These are phyloP conservation scores for Dicrurus megarhynchus DNA, from an alignment of 2,113 vertebrate species.

Conservation along the genomic window DNA sequence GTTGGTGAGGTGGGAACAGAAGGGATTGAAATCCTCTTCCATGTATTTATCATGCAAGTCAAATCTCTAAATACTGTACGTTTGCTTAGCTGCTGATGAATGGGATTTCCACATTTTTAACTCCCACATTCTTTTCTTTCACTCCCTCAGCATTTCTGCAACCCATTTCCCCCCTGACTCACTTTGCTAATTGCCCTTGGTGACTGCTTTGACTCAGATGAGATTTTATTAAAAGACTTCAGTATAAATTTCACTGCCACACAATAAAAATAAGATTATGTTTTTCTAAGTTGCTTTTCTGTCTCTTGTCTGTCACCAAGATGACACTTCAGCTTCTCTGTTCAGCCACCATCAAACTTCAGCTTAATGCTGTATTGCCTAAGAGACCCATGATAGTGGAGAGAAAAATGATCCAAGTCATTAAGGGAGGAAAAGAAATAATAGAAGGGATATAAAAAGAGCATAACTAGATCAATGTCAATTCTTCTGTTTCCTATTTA, in stretches of 20 bases:
- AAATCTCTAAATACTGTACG: not conserved
- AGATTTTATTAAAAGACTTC: not conserved
- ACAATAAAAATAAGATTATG: not conserved
- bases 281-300: not conserved
- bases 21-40: not conserved
- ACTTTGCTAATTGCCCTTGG: not conserved
- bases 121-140: not conserved
- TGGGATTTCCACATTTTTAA: not conserved
- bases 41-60: not conserved
- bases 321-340: not conserved
- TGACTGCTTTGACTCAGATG: not conserved
- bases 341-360: not conserved
- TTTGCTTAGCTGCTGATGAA: not conserved
- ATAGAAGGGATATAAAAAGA: not conserved
- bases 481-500: not conserved
- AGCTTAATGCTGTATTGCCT: not conserved
- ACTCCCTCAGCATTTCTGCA: not conserved
- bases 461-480: not conserved
- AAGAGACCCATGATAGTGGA: not conserved
- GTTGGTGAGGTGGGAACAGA: rapidly evolving
- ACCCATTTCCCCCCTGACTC: not conserved
- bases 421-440: not conserved
- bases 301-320: not conserved
- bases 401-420: not conserved
- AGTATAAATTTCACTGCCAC: not conserved